These are phyloP conservation scores for Diplogasteroides magnus DNA, from an alignment of 1,140 invertebrate species.

Conservation along the genomic window DNA sequence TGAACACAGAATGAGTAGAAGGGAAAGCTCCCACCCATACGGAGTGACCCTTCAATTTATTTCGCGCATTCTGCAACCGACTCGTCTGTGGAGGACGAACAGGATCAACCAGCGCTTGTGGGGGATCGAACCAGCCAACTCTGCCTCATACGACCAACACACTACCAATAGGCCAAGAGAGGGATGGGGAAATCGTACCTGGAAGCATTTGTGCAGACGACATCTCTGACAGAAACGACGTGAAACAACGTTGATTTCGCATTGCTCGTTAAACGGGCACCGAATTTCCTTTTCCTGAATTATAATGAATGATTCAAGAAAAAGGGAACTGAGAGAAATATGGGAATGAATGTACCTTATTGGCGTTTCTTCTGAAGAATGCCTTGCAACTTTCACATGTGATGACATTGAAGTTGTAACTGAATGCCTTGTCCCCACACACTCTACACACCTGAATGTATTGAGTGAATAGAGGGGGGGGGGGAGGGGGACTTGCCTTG, in stretches of 20 bases:
- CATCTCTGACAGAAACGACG: constrained; percentile 92
- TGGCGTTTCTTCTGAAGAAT: constrained; percentile 90
- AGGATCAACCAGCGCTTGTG: too few species aligned
- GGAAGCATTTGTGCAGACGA: constrained; percentile 83
- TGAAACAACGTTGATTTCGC: constrained; percentile 84
- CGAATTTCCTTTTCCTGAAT: constrained; percentile 71
- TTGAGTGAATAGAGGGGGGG: background rate
- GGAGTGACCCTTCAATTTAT: too few species aligned
- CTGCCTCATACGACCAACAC: background rate
- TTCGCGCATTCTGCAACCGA: background rate
- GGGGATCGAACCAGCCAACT: background rate
- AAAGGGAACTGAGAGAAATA: background rate
- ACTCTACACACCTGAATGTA: constrained; percentile 67
- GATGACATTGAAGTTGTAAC: constrained; percentile 96
- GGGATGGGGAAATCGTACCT: constrained; percentile 41
- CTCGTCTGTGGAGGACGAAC: background rate
- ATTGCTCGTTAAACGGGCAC: constrained; percentile 86
- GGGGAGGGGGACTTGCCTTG: background rate
- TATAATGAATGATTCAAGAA: constrained; percentile 1
- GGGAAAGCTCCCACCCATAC: too few species aligned
- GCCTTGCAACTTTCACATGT: constrained; percentile 97
- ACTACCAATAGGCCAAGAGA: constrained; percentile 14
- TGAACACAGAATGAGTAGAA: too few species aligned
- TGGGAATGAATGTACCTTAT: constrained; percentile 63
- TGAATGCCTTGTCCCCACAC: constrained; percentile 82